Evolutionary conservation across 2,113 vertebrate species (phyloP), one percentile per base, ranked within the genome.

Genomic region (Microcebus lehilahytsara): DNA sequence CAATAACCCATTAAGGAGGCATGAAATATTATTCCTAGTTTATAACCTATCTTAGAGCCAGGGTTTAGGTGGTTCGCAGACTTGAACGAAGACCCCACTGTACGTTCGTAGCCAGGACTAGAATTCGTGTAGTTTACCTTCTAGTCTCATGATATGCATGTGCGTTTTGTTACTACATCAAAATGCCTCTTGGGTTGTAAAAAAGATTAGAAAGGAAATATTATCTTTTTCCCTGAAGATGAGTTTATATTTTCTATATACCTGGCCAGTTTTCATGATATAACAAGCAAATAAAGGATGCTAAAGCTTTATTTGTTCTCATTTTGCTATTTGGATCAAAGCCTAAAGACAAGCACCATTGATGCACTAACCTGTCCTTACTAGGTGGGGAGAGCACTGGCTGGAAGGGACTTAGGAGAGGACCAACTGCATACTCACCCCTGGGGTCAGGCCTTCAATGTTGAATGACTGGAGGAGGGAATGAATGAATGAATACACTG

Each of bases 141-240:
- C 23, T 13, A 46, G 53, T 90, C 56, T 27, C 72, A 80, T 7
- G 30, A 62, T 5, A 6, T 67, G 27, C 40, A 3, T 37, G 5
- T 46, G 66, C 64, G 40, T 60, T 5, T 66, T 46, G 9, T n/a
- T 83, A 27, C 71, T 74, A 37, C 16, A 60, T 74, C 37, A 64
- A 72, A 89, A 56, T 92, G 79, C 37, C 53, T 86, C 75, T 37
- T 32, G 46, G 51, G 56, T 8, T 62, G 42, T 10, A 92, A 66
- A 77, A 89, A 46, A 85, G 27, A 85, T n/a, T 77, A 79, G 46
- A 85, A 87, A 83, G 40, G 37, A 74, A 62, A 84, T 53, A 51
- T 3, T 77, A 30, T 62, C 34, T 85, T 89, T 93, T 77, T 37
- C 53, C 93, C 42, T 81, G 64, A 83, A 27, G 78, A 69, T 27